A percentile compares a stretch with the other conserved stretches of the same genome.
These are phyloP conservation scores for Mus spicilegus DNA, from an alignment of 2,113 vertebrate genomes.

Conservation along the genomic window DNA sequence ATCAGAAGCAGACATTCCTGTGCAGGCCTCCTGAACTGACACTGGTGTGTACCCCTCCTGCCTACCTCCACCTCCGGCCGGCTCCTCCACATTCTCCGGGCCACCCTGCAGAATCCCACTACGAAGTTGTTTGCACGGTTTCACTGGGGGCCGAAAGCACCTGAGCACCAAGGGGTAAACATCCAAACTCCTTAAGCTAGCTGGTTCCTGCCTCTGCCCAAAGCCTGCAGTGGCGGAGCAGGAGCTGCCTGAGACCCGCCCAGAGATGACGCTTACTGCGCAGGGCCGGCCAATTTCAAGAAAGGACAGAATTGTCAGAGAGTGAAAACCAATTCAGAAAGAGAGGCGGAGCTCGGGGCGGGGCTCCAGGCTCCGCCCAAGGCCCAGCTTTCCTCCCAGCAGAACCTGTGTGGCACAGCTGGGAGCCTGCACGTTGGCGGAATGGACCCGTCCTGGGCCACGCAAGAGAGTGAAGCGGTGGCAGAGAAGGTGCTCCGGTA, in stretches of 20 bases:
- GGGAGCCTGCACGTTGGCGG: fast-evolving
- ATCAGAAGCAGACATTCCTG: background rate
- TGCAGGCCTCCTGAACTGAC: fast-evolving
- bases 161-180: background rate
- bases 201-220: background rate
- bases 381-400: background rate
- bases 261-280: background rate
- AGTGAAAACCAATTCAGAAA: background rate
- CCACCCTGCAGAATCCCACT: background rate
- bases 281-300: fast-evolving
- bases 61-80: background rate
- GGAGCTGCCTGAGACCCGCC: background rate
- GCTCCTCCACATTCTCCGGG: no score
- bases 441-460: conserved; percentile 61
- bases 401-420: background rate
- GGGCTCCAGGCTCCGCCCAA: background rate
- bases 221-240: fast-evolving
- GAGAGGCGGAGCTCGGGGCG: no score
- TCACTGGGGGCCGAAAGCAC: background rate
- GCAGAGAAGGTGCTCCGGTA: conserved; percentile 88
- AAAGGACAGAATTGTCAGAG: background rate
- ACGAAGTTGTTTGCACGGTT: background rate
- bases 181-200: background rate
- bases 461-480: conserved; percentile 82
- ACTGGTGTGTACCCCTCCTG: no score